Evolutionary conservation across 2,797 vertebrate genomes (phyloP).

Genomic region (Crenichthys baileyi): DNA sequence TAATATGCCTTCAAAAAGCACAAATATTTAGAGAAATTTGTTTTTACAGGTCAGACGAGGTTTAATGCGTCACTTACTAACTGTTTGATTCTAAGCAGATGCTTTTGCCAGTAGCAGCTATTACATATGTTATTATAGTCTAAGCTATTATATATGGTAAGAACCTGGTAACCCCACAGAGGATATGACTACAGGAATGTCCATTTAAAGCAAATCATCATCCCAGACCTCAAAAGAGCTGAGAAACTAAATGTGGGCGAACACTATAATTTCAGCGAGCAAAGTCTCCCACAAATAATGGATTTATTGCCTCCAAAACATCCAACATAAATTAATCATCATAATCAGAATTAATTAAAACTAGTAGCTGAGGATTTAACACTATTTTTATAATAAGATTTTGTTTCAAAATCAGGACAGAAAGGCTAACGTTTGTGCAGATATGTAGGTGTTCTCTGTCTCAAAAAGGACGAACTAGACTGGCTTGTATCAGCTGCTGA

Average conservation of each 20-base stretch:
- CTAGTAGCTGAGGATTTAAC: not conserved
- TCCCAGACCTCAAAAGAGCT: conserved; percentile 51
- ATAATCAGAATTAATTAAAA: not conserved
- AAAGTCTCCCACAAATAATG: conserved; percentile 13
- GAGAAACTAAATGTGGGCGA: conserved; percentile 9
- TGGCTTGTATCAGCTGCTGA: conserved; percentile 60
- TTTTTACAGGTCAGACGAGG: conserved; percentile 8
- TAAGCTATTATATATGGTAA: conserved; percentile 71
- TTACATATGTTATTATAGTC: conserved; percentile 53
- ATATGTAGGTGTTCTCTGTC: conserved; percentile 20
- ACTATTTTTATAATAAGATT: not conserved
- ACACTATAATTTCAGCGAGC: conserved; percentile 5
- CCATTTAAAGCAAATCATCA: conserved; percentile 48
- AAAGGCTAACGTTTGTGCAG: conserved; percentile 18
- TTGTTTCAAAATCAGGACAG: not conserved
- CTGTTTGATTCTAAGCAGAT: conserved; percentile 35
- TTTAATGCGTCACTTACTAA: conserved; percentile 26
- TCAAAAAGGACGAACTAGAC: conserved; percentile 27
- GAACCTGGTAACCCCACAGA: conserved; percentile 58
- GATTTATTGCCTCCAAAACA: not conserved
- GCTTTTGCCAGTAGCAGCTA: conserved; percentile 43
- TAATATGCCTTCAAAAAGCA: not conserved
- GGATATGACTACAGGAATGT: conserved; percentile 64
- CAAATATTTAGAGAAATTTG: not conserved
- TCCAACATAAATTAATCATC: not conserved